These are phyloP conservation scores for Syngnathus typhle DNA, from an alignment of 2,113 vertebrate genomes.

Conservation along the genomic window DNA sequence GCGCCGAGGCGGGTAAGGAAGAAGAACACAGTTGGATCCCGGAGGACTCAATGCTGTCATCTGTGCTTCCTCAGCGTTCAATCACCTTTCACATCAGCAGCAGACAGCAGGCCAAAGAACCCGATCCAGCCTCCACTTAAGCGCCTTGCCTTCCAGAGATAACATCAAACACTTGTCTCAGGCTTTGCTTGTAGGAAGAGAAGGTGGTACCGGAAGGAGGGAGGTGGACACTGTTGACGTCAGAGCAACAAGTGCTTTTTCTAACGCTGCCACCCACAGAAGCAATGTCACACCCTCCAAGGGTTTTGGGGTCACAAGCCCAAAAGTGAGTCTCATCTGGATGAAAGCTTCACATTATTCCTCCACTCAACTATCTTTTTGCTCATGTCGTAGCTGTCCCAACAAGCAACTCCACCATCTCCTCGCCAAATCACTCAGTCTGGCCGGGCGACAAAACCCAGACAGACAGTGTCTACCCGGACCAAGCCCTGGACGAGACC, in stretches of 20 bases:
- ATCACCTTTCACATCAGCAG: conserved; percentile 20
- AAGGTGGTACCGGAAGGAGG: conserved; percentile 47
- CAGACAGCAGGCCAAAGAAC: conserved; percentile 10
- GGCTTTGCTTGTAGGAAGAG: conserved; percentile 4
- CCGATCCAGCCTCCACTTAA: conserved; percentile 55
- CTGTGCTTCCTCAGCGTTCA: conserved; percentile 40
- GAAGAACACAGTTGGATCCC: not conserved
- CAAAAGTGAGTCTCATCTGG: conserved; percentile 29
- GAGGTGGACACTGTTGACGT: conserved; percentile 29
- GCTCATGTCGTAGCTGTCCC: conserved; percentile 6
- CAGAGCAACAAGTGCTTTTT: not conserved
- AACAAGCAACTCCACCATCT: conserved; percentile 1
- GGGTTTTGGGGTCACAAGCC: not conserved
- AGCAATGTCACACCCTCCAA: not conserved
- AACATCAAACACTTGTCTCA: conserved; percentile 36
- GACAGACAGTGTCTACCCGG: conserved; percentile 18
- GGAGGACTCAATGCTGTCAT: not conserved
- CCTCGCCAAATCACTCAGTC: conserved; percentile 2
- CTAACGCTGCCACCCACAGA: not conserved
- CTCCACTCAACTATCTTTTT: not conserved
- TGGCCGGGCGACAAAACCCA: not conserved
- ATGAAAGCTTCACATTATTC: not conserved
- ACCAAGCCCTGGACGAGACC: conserved; percentile 35
- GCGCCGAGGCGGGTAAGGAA: conserved; percentile 47
- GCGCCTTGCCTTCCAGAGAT: conserved; percentile 43